These are phyloP conservation scores for Leptodactylus fuscus DNA, from an alignment of 2,113 vertebrate genomes.

Conservation along the genomic window DNA sequence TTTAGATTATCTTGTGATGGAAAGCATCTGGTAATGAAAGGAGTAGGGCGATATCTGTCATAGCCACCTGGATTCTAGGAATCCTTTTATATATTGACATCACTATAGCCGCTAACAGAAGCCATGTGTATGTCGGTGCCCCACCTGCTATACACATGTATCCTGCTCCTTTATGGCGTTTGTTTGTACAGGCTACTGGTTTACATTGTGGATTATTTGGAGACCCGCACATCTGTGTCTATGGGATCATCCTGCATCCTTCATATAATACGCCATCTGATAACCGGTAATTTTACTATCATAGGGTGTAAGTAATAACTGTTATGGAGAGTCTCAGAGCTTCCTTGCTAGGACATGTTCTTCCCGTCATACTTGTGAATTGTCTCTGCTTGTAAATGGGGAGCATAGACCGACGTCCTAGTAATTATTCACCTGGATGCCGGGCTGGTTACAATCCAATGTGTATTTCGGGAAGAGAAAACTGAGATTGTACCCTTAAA, in stretches of 20 bases:
- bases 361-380: too few relatives aligned
- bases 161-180: neutral
- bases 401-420: neutral
- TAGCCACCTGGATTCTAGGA: constrained; percentile 2
- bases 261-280: neutral
- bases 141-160: neutral
- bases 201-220: neutral
- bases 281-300: neutral
- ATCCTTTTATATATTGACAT: neutral
- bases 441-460: too few relatives aligned
- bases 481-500: too few relatives aligned
- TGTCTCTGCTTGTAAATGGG: neutral
- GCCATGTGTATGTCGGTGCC: neutral
- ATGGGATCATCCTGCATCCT: neutral
- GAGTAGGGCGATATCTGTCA: neutral
- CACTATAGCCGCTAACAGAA: neutral
- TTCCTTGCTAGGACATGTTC: neutral
- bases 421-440: neutral
- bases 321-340: neutral
- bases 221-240: neutral
- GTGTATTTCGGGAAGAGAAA: too few relatives aligned
- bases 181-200: neutral
- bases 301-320: too few relatives aligned
- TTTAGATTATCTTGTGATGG: neutral
- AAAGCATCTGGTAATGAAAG: neutral